These are phyloP conservation scores for Trachythela sp. DNA, from an alignment of 64 coral and sea anemone genomes.

Conservation along the genomic window DNA sequence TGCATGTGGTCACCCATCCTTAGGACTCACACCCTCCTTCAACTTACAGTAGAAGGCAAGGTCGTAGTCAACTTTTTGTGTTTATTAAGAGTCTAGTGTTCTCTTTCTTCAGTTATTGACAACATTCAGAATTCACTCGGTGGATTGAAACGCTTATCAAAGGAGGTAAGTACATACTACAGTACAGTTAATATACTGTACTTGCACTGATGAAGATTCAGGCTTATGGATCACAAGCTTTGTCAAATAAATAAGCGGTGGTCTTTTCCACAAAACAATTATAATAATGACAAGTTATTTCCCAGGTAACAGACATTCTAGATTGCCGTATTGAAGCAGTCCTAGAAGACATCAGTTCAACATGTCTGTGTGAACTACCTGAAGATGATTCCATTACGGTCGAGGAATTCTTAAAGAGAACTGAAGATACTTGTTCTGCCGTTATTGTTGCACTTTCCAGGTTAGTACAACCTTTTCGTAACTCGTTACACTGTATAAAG, in stretches of 20 bases:
- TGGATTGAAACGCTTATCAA: constrained; percentile 73
- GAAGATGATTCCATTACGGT: constrained; percentile 89
- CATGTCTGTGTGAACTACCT: constrained; percentile 64
- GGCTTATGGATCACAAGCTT: too few relatives aligned
- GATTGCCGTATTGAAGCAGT: constrained; percentile 87
- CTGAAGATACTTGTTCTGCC: constrained; percentile 54
- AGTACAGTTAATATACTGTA: too few relatives aligned
- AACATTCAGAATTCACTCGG: constrained; percentile 72
- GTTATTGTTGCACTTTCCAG: constrained; percentile 68
- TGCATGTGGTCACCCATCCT: too few relatives aligned
- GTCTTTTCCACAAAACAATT: background rate
- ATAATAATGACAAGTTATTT: background rate
- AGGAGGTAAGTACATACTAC: constrained; percentile 75
- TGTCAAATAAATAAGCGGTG: too few relatives aligned
- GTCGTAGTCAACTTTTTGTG: too few relatives aligned
- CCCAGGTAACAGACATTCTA: constrained; percentile 86
- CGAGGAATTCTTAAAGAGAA: constrained; percentile 68
- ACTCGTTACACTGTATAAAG: too few relatives aligned
- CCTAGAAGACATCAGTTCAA: constrained; percentile 65
- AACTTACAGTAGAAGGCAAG: too few relatives aligned
- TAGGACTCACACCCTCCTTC: too few relatives aligned
- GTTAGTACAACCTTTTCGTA: constrained; percentile 41
- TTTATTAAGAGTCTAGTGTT: too few relatives aligned
- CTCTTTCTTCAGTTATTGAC: constrained; percentile 59
- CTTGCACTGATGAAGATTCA: too few relatives aligned